Evolutionary conservation across 30 jellyfish, hydroid and myxozoan genomes (phyloP).

Genomic region (Aurelia coerulea): DNA sequence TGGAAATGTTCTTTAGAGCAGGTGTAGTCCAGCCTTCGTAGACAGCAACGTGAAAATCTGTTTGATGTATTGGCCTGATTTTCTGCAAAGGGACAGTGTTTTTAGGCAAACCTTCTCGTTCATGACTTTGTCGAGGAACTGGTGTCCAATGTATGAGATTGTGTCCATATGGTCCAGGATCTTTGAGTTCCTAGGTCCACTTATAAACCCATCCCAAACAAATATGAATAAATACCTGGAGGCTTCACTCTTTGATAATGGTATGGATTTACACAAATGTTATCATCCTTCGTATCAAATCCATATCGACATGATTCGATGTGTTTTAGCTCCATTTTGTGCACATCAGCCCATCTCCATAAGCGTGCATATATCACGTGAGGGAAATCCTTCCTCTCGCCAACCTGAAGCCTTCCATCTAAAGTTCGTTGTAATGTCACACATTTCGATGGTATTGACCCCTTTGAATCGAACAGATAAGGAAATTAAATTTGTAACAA

Average conservation of each 20-base stretch:
- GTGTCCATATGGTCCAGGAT: no score
- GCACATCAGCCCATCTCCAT: conserved; percentile 99
- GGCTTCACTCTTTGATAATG: conserved; percentile 97
- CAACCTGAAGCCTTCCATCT: conserved; percentile 99
- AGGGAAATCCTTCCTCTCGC: conserved; percentile 97
- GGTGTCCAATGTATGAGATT: no score
- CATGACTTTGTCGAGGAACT: no score
- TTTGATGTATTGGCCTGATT: no score
- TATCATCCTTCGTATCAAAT: conserved; percentile 89
- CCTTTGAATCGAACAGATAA: conserved; percentile 14
- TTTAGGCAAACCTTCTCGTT: no score
- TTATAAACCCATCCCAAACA: background rate
- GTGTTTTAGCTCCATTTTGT: conserved; percentile 92
- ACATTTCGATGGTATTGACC: conserved; percentile 95
- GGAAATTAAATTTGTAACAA: no score
- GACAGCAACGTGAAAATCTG: no score
- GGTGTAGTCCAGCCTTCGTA: no score
- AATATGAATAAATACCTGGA: conserved; percentile 72
- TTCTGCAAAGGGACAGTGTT: no score
- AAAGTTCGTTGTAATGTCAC: conserved; percentile 96
- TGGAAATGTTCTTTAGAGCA: no score
- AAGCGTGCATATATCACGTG: conserved; percentile 94
- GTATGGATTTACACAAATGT: conserved; percentile 94
- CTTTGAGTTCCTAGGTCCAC: no score
- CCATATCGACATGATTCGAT: conserved; percentile 87